A percentile compares a stretch with the other conserved stretches of the same genome.
These are phyloP conservation scores for Tribolium freemani DNA, from an alignment of 2,888 invertebrate genomes.

Conservation along the genomic window DNA sequence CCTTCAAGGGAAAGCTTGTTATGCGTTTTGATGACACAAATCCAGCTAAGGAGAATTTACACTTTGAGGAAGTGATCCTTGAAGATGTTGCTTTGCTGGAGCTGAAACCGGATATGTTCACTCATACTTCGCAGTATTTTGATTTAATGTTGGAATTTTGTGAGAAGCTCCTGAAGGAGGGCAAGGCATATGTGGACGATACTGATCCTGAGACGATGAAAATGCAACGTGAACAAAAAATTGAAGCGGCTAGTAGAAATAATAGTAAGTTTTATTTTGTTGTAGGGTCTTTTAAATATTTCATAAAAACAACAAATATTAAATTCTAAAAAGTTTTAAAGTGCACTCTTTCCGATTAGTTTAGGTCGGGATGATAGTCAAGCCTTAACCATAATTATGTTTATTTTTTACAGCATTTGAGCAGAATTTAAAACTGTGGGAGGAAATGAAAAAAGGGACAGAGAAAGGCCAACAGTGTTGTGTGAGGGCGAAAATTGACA, in stretches of 20 bases:
- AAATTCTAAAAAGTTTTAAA: too few relatives aligned
- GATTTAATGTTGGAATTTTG: slow-evolving; percentile 91
- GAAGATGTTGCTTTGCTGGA: slow-evolving; percentile 93
- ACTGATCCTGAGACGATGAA: slow-evolving; percentile 97
- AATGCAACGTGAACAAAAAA: slow-evolving; percentile 89
- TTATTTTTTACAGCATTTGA: slow-evolving; percentile 76
- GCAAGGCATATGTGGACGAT: slow-evolving; percentile 97
- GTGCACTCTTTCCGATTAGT: too few relatives aligned
- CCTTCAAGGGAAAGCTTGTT: slow-evolving; percentile 93
- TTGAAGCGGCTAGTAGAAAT: slow-evolving; percentile 86
- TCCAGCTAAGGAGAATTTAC: slow-evolving; percentile 97
- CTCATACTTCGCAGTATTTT: slow-evolving; percentile 97
- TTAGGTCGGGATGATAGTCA: too few relatives aligned
- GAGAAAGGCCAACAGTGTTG: slow-evolving; percentile 88
- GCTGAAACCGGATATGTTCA: slow-evolving; percentile 92
- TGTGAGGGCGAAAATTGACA: slow-evolving; percentile 97
- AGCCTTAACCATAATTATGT: too few relatives aligned
- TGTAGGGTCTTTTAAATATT: neutral
- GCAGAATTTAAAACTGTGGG: slow-evolving; percentile 91
- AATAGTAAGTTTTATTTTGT: slow-evolving; percentile 76
- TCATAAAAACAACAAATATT: too few relatives aligned
- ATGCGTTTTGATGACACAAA: slow-evolving; percentile 99
- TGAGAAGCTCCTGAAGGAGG: slow-evolving; percentile 86
- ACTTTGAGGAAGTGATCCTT: slow-evolving; percentile 97
- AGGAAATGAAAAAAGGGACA: slow-evolving; percentile 93